Base-by-base conservation (phyloP, 1,140 invertebrate species). In the Drosophila fuyamai region DNA sequence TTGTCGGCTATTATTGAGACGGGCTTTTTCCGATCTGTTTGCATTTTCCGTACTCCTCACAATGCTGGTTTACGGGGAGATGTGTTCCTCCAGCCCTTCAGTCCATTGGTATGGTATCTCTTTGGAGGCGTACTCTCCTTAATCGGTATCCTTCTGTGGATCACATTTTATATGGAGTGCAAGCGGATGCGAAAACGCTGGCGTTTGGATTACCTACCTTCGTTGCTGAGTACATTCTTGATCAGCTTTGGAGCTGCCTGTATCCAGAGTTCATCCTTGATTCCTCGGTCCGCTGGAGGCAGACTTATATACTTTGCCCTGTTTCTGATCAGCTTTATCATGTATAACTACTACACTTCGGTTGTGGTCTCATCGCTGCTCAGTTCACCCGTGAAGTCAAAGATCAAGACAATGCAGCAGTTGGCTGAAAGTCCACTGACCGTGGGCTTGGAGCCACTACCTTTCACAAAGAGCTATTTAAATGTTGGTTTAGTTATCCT, bases 271-370 rank as follows among this genome's bases (percentile, higher is more conserved):
- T 89, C 90, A 1, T 48, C 60, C 0, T 23, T 92, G 10, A 75
- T 83, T 23, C 91, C 91, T 0, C 72, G 66, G 6, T 92, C 90
- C 5, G 59, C 51, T 0, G 91, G 91, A 0, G 91, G 91, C 6
- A 62, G 91, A 1, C 38, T 91, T 6, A 78, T 73, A 2, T 91
- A 81, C 50, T 78, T 92, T n/a, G 54, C 77, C 10, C 59, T 92
- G 0, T 78, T 83, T 5, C 43, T 91, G 4, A 70, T 79, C n/a
- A 82, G 83, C n/a, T 92, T 92, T 14, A 81, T 92, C 6, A 86
- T 92, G 71, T 91, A 92, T 40, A 92, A 92, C 51, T 92, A 92
- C 68, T 92, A 92, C 38, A 92, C 91, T 0, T 92, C 91, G 23
- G 77, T 91, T 13, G 81, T 92, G 40, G 90, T 92, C 0, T 90